A percentile compares a stretch with the other conserved stretches of the same genome.
phyloP scores from a whole-genome alignment of 1,140 invertebrate genomes.

The Drosophila arizonae region DNA sequence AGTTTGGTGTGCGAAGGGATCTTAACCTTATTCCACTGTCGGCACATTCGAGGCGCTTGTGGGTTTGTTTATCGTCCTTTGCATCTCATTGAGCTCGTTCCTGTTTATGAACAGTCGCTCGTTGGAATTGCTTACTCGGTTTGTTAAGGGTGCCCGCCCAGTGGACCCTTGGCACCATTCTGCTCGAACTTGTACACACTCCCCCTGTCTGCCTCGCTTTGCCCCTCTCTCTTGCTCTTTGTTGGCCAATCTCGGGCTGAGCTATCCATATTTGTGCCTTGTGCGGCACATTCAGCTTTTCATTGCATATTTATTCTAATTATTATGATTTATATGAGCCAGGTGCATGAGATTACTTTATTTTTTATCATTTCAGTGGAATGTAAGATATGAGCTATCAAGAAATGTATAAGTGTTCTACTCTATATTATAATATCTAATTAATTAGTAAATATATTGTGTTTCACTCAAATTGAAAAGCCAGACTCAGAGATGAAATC shows the following conservation, averaged over 20 bases:
- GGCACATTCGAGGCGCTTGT: constrained; percentile 56
- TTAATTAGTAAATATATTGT: no score
- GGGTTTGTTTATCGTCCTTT: constrained; percentile 77
- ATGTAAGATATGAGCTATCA: background rate
- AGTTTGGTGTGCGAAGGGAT: constrained; percentile 44
- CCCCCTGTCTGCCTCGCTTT: background rate
- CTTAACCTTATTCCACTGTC: constrained; percentile 66
- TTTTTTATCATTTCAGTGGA: constrained; percentile 60
- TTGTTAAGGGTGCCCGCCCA: constrained; percentile 23
- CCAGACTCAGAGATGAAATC: background rate
- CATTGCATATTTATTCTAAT: constrained; percentile 77
- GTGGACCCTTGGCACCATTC: constrained; percentile 2
- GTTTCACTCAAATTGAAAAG: no score
- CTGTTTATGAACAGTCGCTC: constrained; percentile 41
- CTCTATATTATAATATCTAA: no score
- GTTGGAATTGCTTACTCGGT: constrained; percentile 24
- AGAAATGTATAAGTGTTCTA: no score
- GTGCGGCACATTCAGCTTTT: constrained; percentile 59
- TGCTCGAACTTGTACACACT: background rate
- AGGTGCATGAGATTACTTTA: constrained; percentile 48
- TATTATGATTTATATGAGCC: constrained; percentile 71
- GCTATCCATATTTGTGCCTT: constrained; percentile 10
- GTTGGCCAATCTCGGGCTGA: constrained; percentile 1
- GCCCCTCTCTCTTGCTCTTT: background rate
- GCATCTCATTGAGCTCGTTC: constrained; percentile 74